These are phyloP conservation scores for Volucella bombylans DNA, from an alignment of 2,888 invertebrate genomes.

Conservation along the genomic window DNA sequence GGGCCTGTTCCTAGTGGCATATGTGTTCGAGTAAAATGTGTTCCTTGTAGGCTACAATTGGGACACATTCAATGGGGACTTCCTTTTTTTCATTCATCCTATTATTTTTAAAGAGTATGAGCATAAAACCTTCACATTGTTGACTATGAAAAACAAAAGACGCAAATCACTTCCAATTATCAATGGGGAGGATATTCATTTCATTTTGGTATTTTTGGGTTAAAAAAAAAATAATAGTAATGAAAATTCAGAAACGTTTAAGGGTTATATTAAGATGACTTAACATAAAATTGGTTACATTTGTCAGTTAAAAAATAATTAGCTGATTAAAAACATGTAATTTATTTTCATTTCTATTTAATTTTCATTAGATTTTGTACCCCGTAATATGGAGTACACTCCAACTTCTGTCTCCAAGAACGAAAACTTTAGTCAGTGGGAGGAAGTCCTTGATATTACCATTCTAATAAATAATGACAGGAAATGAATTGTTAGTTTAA, in stretches of 20 bases:
- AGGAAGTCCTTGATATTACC: no score
- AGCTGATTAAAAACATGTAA: no score
- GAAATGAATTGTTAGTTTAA: no score
- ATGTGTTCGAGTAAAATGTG: constrained; percentile 45
- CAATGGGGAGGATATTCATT: background rate
- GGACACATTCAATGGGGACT: constrained; percentile 41
- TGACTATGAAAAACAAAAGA: constrained; percentile 1
- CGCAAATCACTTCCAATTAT: constrained; percentile 25
- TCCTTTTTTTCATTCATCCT: background rate
- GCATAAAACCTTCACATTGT: constrained; percentile 8
- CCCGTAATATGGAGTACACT: no score
- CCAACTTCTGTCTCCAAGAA: no score
- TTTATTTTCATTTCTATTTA: no score
- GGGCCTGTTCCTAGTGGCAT: constrained; percentile 18
- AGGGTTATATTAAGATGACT: constrained; percentile 13
- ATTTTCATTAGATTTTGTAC: no score
- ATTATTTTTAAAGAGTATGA: constrained; percentile 35
- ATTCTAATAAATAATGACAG: no score
- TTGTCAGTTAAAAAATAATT: no score
- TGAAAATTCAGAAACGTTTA: constrained; percentile 39
- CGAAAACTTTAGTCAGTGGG: no score
- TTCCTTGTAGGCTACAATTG: constrained; percentile 51
- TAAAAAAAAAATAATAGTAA: background rate
- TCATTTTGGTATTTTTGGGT: constrained; percentile 20
- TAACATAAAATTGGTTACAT: no score